Percentiles rank a stretch among this genome's conserved stretches.
Conservation (phyloP, 2,113 vertebrate genomes). For the Caracal caracal region DNA sequence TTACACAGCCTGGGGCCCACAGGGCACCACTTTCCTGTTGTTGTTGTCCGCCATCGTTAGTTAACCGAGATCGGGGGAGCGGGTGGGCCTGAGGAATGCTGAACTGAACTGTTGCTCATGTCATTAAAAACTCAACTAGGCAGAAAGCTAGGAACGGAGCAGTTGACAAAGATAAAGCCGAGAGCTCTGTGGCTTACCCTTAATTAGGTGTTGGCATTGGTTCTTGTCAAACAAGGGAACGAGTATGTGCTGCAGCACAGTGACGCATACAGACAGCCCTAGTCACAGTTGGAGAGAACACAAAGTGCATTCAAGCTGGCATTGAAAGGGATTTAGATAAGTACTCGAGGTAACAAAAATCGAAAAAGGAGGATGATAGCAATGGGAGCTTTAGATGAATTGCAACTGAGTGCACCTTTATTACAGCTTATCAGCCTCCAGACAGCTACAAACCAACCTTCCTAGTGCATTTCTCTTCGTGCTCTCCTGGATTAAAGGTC, state of each 20-base stretch:
- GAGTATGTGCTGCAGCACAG: slow-evolving; percentile 76
- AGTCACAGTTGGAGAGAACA: slow-evolving; percentile 85
- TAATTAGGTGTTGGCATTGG: slow-evolving; percentile 89
- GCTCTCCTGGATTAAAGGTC: slow-evolving; percentile 88
- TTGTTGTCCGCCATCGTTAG: slow-evolving; percentile 43
- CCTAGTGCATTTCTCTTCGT: slow-evolving; percentile 81
- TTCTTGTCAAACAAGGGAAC: slow-evolving; percentile 86
- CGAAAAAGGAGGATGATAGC: slow-evolving; percentile 85
- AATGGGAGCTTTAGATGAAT: slow-evolving; percentile 86
- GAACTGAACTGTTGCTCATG: slow-evolving; percentile 81
- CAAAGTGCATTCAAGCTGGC: slow-evolving; percentile 87
- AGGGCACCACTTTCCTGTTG: slow-evolving; percentile 40
- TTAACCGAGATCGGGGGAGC: not conserved
- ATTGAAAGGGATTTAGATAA: slow-evolving; percentile 91
- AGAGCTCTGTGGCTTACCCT: slow-evolving; percentile 85
- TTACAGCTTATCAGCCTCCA: slow-evolving; percentile 89
- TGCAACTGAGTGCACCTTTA: slow-evolving; percentile 87
- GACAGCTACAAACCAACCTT: slow-evolving; percentile 86
- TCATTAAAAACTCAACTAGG: slow-evolving; percentile 88
- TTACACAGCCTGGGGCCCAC: too few relatives aligned
- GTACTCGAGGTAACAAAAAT: slow-evolving; percentile 89
- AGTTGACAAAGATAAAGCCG: slow-evolving; percentile 85
- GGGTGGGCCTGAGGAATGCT: slow-evolving; percentile 66
- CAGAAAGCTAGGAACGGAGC: slow-evolving; percentile 86
- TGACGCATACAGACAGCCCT: slow-evolving; percentile 83